These are phyloP conservation scores for Benitochromis conjunctus DNA, from an alignment of 2,113 vertebrate genomes.

Conservation along the genomic window DNA sequence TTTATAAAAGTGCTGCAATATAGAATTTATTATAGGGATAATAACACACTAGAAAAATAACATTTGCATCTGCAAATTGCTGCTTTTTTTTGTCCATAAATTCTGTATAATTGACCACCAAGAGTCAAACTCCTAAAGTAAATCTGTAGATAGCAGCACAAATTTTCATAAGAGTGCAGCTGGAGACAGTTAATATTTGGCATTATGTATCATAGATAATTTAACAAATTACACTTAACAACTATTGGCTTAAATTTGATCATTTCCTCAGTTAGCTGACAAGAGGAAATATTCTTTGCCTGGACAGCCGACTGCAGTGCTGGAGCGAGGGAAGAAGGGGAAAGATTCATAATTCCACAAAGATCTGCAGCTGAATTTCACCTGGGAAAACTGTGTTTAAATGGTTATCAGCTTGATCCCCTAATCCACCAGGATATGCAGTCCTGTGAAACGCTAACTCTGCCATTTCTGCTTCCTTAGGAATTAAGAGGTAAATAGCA, in stretches of 20 bases:
- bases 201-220: not conserved
- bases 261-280: not conserved
- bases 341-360: not conserved
- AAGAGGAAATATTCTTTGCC: not conserved
- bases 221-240: not conserved
- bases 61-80: not conserved
- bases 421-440: not conserved
- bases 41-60: not conserved
- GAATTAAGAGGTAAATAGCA: not conserved
- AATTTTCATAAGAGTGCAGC: not conserved
- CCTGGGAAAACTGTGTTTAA: not conserved
- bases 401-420: not conserved
- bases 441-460: not conserved
- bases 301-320: not conserved
- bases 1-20: not conserved
- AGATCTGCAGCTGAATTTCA: not conserved
- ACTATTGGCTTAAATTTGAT: not conserved
- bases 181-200: not conserved
- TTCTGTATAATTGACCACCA: not conserved
- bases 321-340: not conserved
- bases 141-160: not conserved
- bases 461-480: not conserved
- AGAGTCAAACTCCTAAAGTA: not conserved
- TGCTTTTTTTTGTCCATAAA: not conserved
- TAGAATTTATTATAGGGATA: not conserved